Evolutionary conservation across 2,113 vertebrate genomes (phyloP), one percentile per base, ranked within the genome.

Genomic region (Delphinus delphis): DNA sequence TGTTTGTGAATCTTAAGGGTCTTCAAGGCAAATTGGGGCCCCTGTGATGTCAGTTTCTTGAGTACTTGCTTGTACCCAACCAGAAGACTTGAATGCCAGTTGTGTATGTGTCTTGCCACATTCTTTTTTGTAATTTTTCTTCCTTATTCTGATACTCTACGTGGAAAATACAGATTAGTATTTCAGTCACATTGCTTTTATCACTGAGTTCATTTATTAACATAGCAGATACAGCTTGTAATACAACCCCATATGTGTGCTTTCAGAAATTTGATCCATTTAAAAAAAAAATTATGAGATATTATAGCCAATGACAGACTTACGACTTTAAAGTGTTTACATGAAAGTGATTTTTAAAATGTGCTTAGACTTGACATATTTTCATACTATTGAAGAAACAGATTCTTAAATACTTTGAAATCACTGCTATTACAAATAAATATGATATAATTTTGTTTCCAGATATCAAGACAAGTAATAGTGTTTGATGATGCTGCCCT

Each of bases 301-400:
- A 82, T 31, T 47, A 65, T 44, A 62, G 83, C 6, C 33, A 88
- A 74, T 50, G 23, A 89, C 1, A 94, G 41, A 58, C 10, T 36
- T 53, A 20, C 4, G 77, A 90, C 47, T 81, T 55, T 65, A 68
- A 90, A 84, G 89, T 70, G 23, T 73, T 94, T 65, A 70, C 20
- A 93, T 88, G 17, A 92, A 96, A 86, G 18, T 12, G 41, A 26
- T 58, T 70, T 73, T 92, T 73, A 10, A 96, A 94, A 82, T 36
- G 1, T 92, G 2, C 1, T 28, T 80, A 90, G 26, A 85, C 26
- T 53, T 62, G 7, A 93, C 4, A 8, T 53, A 50, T 38, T 96
- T 92, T 68, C 15, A 84, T 44, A 67, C 15, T 84, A 55, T 50
- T 50, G 44, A 7, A 41, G 18, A 97, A 25, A 3, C 62, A 90